Evolutionary conservation across 2,888 invertebrate species (phyloP), one percentile per base, ranked within the genome.

Genomic region (Hesperia comma): DNA sequence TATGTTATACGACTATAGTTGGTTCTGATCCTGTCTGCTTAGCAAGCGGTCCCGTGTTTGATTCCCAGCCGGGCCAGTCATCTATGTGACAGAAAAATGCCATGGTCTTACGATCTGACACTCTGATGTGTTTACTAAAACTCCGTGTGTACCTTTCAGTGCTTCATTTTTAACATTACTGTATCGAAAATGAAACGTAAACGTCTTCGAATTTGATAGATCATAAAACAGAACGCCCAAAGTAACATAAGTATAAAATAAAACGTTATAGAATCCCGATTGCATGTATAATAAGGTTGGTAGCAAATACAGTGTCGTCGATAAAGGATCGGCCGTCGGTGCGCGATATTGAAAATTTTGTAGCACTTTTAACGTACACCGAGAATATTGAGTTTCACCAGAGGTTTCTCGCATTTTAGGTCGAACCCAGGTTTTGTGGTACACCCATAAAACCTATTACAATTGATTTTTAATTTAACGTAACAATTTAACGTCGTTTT

Each of bases 271-370:
- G 26, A 15, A 46, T 46, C 41, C 4, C 10, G 43, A 32, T 58
- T 32, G 32, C 43, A 26, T 32, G 32, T 58, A 58, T 58, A 58
- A 58, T 46, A 46, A 46, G 58, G 58, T 58, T 60, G 46, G 26
- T 32, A 26, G 58, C 60, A 60, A 46, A 60, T 17, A 46, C 15
- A 33, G 43, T 17, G 46, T 49, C 43, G 46, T 33, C 60, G 46
- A 49, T 60, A 43, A 60, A 43, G 12, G 60, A 14, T 58, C 32
- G 58, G 41, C 32, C 49, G 58, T 26, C 26, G 43, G 15, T 26
- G 26, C 57, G 57, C 21, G 1, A 57, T 41, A 46, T 60, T 46
- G 60, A 46, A 46, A 49, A 7, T 26, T 32, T 26, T 32, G 32
- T 53, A 53, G 32, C 53, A 32, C n/a, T 53, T 53, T 49, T 49